These are phyloP conservation scores for Meloidogyne floridensis DNA, from an alignment of 1,140 invertebrate species.

Conservation along the genomic window DNA sequence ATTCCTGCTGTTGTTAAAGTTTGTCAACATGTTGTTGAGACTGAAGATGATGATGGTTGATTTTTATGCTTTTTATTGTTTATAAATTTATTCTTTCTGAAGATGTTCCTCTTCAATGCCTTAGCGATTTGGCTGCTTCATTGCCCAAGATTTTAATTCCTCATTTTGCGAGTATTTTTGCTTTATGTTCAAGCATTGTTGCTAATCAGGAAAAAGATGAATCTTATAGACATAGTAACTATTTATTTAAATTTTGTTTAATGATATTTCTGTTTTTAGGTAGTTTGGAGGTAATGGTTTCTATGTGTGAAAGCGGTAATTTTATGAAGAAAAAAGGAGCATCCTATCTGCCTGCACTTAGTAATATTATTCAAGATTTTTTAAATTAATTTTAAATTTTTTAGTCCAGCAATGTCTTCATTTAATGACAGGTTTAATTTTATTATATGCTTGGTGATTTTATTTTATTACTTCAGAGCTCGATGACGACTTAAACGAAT, in stretches of 20 bases:
- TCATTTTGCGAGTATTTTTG: constrained; percentile 82
- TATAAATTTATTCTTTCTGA: neutral
- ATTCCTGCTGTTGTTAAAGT: constrained; percentile 76
- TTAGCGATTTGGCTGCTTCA: constrained; percentile 89
- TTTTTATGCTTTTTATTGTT: constrained; percentile 73
- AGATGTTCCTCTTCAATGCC: constrained; percentile 77
- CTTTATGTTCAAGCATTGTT: constrained; percentile 77
- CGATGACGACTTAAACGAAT: constrained; percentile 87
- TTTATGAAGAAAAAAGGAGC: constrained; percentile 86
- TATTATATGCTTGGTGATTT: neutral
- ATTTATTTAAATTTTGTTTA: neutral
- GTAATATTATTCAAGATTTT: constrained; percentile 47
- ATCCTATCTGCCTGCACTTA: constrained; percentile 75
- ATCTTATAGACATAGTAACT: constrained; percentile 79
- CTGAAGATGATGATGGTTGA: constrained; percentile 80
- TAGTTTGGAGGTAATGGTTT: constrained; percentile 88
- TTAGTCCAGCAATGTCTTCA: constrained; percentile 80
- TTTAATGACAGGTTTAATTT: constrained; percentile 85
- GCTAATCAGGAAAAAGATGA: constrained; percentile 78
- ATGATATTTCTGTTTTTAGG: neutral
- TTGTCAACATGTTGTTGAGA: constrained; percentile 66
- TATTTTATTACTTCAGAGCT: constrained; percentile 66
- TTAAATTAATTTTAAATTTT: constrained; percentile 30
- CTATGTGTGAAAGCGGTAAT: constrained; percentile 87
- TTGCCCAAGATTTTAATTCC: constrained; percentile 86